Conservation (phyloP, 1,140 invertebrate species). For the Drosophila mayri region DNA sequence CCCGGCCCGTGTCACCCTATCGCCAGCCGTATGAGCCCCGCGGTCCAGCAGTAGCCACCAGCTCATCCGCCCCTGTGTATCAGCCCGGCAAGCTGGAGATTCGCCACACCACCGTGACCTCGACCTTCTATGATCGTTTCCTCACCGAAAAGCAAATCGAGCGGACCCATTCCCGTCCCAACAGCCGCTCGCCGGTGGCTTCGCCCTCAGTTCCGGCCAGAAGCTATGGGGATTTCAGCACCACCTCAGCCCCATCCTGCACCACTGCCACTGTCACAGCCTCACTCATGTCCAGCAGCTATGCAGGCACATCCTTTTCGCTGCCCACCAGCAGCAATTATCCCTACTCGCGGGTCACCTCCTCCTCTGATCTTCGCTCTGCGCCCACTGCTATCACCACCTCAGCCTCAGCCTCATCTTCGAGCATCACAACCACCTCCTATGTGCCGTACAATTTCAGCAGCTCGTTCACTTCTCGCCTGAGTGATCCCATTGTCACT, state of each 20-base stretch:
- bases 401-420: conserved; percentile 3
- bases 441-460: conserved; percentile 63
- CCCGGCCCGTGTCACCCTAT: conserved; percentile 69
- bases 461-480: conserved; percentile 50
- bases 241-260: conserved; percentile 29
- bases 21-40: conserved; percentile 70
- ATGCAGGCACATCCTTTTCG: conserved; percentile 45
- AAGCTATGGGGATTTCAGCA: conserved; percentile 60
- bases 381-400: conserved; percentile 1
- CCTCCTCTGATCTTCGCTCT: conserved; percentile 48
- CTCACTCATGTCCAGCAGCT: conserved; percentile 62
- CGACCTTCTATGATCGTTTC: conserved; percentile 84
- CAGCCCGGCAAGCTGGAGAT: conserved; percentile 80
- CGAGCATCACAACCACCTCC: conserved; percentile 11
- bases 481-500: conserved; percentile 41
- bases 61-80: conserved; percentile 64
- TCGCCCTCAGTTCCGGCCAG: conserved; percentile 69
- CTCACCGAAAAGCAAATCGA: conserved; percentile 81
- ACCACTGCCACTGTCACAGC: conserved; percentile 29
- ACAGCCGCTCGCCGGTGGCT: conserved; percentile 70
- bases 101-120: conserved; percentile 83
- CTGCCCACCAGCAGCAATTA: conserved; percentile 55
- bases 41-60: conserved; percentile 22
- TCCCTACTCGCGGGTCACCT: conserved; percentile 13
- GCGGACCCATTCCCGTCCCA: conserved; percentile 63